Percentiles rank a stretch among this genome's conserved stretches.
Evolutionary conservation across 2,797 vertebrate genomes (phyloP).

Genomic region (Buphagus erythrorhynchus): DNA sequence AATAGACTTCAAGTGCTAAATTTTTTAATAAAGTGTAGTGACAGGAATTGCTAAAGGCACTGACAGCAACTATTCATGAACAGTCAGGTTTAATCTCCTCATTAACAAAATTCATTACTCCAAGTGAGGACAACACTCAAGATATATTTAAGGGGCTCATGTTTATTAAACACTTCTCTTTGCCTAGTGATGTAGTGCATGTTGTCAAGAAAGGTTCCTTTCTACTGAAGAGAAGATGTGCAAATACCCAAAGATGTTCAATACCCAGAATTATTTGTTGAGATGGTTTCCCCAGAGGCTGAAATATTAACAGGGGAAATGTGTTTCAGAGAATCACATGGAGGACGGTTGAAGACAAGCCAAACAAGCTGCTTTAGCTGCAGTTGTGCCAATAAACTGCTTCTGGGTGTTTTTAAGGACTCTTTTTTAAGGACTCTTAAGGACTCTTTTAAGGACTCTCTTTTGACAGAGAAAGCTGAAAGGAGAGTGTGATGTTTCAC

Average conservation of each 20-base stretch:
- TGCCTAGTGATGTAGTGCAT: background rate
- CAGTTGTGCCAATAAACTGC: background rate
- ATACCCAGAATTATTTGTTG: background rate
- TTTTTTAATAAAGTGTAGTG: background rate
- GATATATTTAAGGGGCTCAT: background rate
- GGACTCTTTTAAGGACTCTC: background rate
- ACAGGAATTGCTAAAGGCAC: background rate
- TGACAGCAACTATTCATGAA: background rate
- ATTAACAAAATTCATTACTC: background rate
- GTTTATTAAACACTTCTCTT: background rate
- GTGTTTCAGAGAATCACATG: rapidly evolving
- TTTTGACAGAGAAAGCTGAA: background rate
- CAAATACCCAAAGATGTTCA: background rate
- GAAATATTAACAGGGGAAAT: background rate
- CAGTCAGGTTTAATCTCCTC: background rate
- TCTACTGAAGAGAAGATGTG: background rate
- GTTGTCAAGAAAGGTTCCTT: background rate
- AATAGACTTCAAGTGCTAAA: background rate
- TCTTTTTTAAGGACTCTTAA: too few relatives aligned
- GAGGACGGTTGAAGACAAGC: background rate
- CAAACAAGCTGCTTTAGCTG: background rate
- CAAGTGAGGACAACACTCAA: background rate
- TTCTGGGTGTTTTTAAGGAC: background rate
- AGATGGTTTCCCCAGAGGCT: rapidly evolving
- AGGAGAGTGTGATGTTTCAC: background rate